phyloP scores from a whole-genome alignment of 2,888 invertebrate genomes.

The Cheilosia scutellata region DNA sequence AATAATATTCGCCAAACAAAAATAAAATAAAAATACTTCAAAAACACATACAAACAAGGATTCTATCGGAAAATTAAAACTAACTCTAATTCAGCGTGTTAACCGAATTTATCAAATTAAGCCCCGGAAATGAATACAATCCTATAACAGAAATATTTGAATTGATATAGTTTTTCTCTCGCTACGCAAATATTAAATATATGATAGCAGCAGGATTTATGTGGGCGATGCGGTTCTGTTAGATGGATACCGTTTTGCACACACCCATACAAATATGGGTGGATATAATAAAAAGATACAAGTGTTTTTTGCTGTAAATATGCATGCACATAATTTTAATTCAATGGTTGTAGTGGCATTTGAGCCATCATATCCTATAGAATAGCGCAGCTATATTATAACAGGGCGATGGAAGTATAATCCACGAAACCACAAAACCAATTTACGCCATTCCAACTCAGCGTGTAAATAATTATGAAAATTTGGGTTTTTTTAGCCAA shows the following conservation, averaged over 20 bases:
- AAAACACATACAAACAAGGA: background rate
- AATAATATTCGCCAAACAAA: background rate
- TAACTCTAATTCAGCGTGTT: conserved; percentile 24
- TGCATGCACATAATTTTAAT: conserved; percentile 1
- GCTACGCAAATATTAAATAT: background rate
- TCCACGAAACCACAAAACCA: conserved; percentile 1
- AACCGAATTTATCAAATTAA: conserved; percentile 37
- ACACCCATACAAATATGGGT: background rate
- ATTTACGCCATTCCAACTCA: background rate
- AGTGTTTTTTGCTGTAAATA: background rate
- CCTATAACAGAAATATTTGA: conserved; percentile 38
- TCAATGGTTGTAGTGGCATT: background rate
- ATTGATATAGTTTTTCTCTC: conserved; percentile 9
- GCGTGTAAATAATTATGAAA: conserved; percentile 8
- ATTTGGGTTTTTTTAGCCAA: background rate
- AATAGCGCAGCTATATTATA: background rate
- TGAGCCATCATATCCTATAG: background rate
- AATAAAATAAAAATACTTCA: background rate
- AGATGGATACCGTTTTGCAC: background rate
- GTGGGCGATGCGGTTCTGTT: background rate
- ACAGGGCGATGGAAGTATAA: background rate
- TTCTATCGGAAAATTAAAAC: conserved; percentile 27
- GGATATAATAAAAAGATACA: background rate
- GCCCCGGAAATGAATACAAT: conserved; percentile 16
- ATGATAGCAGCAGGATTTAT: background rate